These are phyloP conservation scores for Bergia puertoricense DNA, from an alignment of 92 coral and sea anemone genomes.

Conservation along the genomic window DNA sequence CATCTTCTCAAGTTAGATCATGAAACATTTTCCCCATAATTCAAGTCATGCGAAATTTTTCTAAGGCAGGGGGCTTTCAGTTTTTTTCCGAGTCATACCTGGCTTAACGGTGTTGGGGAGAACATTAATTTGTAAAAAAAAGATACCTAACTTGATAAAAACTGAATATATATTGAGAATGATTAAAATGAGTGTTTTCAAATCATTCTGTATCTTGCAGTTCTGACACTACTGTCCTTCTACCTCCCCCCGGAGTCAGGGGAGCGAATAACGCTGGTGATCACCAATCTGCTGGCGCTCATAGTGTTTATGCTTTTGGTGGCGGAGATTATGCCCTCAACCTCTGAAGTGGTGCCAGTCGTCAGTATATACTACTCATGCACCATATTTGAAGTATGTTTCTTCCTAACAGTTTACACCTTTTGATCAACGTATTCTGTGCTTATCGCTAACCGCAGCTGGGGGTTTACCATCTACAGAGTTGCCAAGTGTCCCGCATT, in stretches of 20 bases:
- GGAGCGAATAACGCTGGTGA: conserved; percentile 89
- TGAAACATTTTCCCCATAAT: too few species aligned
- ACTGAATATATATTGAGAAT: not conserved
- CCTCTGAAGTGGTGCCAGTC: conserved; percentile 87
- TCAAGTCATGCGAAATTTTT: too few species aligned
- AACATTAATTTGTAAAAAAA: too few species aligned
- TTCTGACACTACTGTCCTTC: conserved; percentile 79
- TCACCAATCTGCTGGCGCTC: conserved; percentile 88
- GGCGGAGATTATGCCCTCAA: conserved; percentile 96
- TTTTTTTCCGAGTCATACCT: too few species aligned
- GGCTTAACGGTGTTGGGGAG: too few species aligned
- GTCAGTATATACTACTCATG: conserved; percentile 82
- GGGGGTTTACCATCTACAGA: too few species aligned
- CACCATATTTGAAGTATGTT: conserved; percentile 85
- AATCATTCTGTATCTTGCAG: conserved; percentile 36
- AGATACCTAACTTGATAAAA: not conserved
- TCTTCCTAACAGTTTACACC: too few species aligned
- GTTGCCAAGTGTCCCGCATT: too few species aligned
- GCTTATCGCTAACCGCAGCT: too few species aligned
- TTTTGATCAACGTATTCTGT: too few species aligned
- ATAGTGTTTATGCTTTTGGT: conserved; percentile 91
- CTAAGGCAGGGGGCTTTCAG: too few species aligned
- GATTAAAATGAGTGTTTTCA: not conserved
- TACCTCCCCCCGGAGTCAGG: conserved; percentile 94
- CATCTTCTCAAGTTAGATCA: too few species aligned